Evolutionary conservation across 2,888 invertebrate genomes (phyloP).

Genomic region (Acleris literana): DNA sequence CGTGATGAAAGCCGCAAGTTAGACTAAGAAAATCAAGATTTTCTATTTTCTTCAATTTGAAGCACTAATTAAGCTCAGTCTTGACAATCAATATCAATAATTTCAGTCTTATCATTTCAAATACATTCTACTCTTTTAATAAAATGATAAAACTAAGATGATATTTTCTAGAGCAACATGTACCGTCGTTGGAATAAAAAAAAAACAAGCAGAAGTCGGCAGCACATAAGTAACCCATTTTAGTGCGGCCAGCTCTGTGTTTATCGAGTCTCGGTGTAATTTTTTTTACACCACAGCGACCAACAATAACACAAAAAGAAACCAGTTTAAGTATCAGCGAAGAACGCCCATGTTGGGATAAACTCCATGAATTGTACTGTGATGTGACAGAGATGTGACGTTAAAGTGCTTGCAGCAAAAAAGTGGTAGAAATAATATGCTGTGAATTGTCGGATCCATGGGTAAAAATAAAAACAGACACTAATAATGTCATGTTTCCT

Average conservation of each 20-base stretch:
- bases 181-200: constrained; percentile 31
- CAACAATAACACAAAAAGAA: constrained; percentile 23
- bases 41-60: constrained; percentile 28
- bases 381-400: constrained; percentile 37
- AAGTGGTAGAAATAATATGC: constrained; percentile 32
- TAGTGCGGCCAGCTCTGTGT: constrained; percentile 35
- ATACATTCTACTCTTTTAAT: neutral
- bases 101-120: too few species aligned
- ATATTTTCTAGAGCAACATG: constrained; percentile 5
- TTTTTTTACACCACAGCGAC: constrained; percentile 25
- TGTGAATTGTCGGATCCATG: constrained; percentile 18
- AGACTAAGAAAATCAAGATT: constrained; percentile 42
- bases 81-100: too few species aligned
- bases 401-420: constrained; percentile 28
- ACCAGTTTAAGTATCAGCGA: constrained; percentile 34
- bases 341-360: constrained; percentile 22
- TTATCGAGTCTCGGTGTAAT: constrained; percentile 38
- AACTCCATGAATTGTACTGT: constrained; percentile 28
- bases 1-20: constrained; percentile 44
- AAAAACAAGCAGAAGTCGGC: constrained; percentile 25
- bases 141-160: neutral
- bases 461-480: constrained; percentile 35
- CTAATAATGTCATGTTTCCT: constrained; percentile 29
- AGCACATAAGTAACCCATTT: constrained; percentile 25
- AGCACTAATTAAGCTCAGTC: too few species aligned